Percentiles rank a stretch among this genome's conserved stretches.
These are phyloP conservation scores for Caenorhabditis virilis DNA, from an alignment of 2,888 invertebrate species.

Conservation along the genomic window DNA sequence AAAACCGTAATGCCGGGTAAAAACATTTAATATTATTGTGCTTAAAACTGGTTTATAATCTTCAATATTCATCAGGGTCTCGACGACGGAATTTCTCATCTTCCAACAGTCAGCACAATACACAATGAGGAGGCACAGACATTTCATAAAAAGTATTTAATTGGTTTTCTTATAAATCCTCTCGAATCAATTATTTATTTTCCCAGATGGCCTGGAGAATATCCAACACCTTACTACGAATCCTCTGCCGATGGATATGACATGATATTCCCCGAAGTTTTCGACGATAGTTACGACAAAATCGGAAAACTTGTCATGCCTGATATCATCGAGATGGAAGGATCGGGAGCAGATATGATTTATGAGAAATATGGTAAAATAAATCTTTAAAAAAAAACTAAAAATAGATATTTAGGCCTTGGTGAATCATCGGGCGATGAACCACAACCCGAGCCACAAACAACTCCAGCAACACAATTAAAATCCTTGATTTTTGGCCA, in stretches of 20 bases:
- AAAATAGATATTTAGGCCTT: too few species aligned
- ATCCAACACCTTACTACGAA: constrained; percentile 36
- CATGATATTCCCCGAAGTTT: constrained; percentile 37
- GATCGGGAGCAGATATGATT: constrained; percentile 37
- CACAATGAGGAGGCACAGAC: constrained; percentile 17
- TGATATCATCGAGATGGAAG: constrained; percentile 52
- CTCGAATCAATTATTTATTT: neutral
- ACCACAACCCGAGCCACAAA: constrained; percentile 1
- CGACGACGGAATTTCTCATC: constrained; percentile 43
- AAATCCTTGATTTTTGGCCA: constrained; percentile 48
- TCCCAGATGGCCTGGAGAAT: constrained; percentile 6
- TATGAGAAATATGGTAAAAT: constrained; percentile 43
- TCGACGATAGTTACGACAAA: constrained; percentile 35
- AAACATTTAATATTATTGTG: too few species aligned
- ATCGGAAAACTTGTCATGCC: constrained; percentile 55
- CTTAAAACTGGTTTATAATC: too few species aligned
- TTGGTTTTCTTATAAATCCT: neutral
- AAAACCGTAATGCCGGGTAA: too few species aligned
- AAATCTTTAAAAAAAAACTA: neutral
- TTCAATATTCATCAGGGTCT: constrained; percentile 26
- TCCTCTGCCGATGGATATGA: constrained; percentile 42
- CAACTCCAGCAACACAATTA: constrained; percentile 22
- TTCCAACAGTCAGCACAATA: constrained; percentile 27
- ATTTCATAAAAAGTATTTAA: constrained; percentile 3
- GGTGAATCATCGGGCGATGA: too few species aligned